Evolutionary conservation across 2,888 invertebrate genomes (phyloP).

Genomic region (Lithophane leautieri): DNA sequence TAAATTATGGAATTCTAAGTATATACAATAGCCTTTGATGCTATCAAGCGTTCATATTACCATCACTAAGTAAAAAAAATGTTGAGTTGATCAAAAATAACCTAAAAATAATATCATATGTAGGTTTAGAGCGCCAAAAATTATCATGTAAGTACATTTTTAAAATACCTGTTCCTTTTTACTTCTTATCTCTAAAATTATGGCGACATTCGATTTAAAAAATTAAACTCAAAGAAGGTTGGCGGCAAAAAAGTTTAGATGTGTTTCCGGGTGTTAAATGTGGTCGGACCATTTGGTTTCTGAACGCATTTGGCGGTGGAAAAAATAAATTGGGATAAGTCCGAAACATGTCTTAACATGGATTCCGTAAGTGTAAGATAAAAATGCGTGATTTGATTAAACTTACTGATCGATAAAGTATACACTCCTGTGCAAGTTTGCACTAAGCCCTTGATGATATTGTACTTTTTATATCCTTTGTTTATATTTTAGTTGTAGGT

Average conservation of each 20-base stretch:
- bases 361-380: slow-evolving; percentile 52
- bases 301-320: slow-evolving; percentile 78
- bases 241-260: slow-evolving; percentile 80
- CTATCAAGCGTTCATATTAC: neutral
- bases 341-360: slow-evolving; percentile 16
- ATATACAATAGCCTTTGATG: neutral
- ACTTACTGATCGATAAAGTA: neutral
- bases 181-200: slow-evolving; percentile 34
- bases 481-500: too few species aligned
- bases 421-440: too few species aligned
- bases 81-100: slow-evolving; percentile 2
- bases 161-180: slow-evolving; percentile 32
- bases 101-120: neutral
- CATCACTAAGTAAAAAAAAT: neutral
- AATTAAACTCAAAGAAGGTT: slow-evolving; percentile 64
- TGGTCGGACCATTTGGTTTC: slow-evolving; percentile 84
- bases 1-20: neutral
- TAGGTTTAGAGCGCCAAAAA: slow-evolving; percentile 7
- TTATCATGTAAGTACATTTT: neutral
- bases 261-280: slow-evolving; percentile 88
- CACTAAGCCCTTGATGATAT: too few species aligned
- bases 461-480: too few species aligned
- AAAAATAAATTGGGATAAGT: slow-evolving; percentile 59
- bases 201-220: slow-evolving; percentile 54
- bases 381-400: neutral